Base-by-base conservation (phyloP, 1,140 invertebrate species). In the Lordiphosa stackelbergi region DNA sequence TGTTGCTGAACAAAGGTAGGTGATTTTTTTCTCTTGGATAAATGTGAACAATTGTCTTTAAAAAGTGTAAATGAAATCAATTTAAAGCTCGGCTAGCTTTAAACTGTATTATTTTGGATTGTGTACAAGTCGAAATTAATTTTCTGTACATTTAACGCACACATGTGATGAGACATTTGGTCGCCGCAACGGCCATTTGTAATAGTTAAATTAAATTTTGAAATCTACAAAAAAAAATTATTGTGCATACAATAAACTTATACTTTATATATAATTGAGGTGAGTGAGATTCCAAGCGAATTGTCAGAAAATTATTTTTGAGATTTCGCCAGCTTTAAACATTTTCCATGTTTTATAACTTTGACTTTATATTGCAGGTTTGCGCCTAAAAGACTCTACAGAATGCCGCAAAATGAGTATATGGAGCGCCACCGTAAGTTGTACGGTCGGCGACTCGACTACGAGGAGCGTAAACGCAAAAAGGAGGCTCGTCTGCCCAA, bases 341-440 rank as follows among this genome's bases (percentile, higher is more conserved):
- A n/a, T 28, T 5, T 40, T 12, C 19, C 24, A 7, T 37, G 24
- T 53, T 64, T 63, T 40, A 63, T 48, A 63, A 38, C 40, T 35
- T 7, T 40, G 8, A 24, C 48, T 49, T 43, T 12, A 63, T 43
- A 24, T 70, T 70, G 28, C 66, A 79, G 68, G 49, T 51, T 54
- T 42, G 36, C 54, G n/a, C 31, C 13, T 24, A 7, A 12, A 28
- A 35, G 24, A 58, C 31, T 13, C 24, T 19, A 12, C 19, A 66
- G 9, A 22, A 98, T 98, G 98, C 98, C 98, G 75, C 98, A 99
- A 90, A 99, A 99, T 93, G 98, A 99, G 88, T 97, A 99, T 89
- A 99, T 99, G 89, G 98, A 99, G 78, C 92, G 98, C 47, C 96
- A 98, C 88, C 93, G 95, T 74, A 99, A 99, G 88, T 91, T 98